Percentiles rank a stretch among this genome's conserved stretches.
Conservation (phyloP, 2,888 invertebrate genomes). For the Melanophora roralis region DNA sequence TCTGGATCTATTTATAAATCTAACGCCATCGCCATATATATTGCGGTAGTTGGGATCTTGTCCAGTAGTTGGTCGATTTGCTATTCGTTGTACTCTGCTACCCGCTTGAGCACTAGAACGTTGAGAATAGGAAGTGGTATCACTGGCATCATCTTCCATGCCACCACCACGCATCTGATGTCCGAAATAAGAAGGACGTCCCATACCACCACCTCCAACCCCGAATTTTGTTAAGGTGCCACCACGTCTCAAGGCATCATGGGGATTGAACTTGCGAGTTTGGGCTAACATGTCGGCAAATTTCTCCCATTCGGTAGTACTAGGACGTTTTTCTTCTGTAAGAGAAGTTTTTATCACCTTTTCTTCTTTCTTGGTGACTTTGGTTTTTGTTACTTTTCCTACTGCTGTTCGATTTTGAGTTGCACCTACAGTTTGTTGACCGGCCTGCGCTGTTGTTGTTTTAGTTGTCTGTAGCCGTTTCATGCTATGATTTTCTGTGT, state of each 20-base stretch:
- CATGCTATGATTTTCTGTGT: not conserved
- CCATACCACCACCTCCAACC: not conserved
- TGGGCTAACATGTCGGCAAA: constrained; percentile 73
- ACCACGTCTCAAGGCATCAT: constrained; percentile 68
- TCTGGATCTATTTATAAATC: not conserved
- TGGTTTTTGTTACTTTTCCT: not conserved
- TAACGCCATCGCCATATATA: not conserved
- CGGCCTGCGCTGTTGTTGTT: not conserved
- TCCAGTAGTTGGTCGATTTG: constrained; percentile 45
- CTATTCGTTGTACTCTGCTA: constrained; percentile 8
- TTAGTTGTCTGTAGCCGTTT: not conserved
- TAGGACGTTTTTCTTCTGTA: constrained; percentile 65
- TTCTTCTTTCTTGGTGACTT: constrained; percentile 4
- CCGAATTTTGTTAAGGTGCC: constrained; percentile 56
- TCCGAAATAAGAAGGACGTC: constrained; percentile 11
- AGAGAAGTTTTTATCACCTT: not conserved
- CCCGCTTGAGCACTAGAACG: constrained; percentile 49
- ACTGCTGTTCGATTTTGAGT: not conserved
- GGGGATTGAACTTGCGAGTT: constrained; percentile 71
- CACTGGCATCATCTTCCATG: constrained; percentile 40
- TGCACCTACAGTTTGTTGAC: not conserved
- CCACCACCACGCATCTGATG: constrained; percentile 8
- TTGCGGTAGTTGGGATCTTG: constrained; percentile 3
- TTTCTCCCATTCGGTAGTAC: constrained; percentile 74
- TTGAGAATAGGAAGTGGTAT: constrained; percentile 46